Percentiles rank a stretch among this genome's conserved stretches.
Conservation (phyloP, 2,888 invertebrate genomes). For the Entomobrya multifasciata region DNA sequence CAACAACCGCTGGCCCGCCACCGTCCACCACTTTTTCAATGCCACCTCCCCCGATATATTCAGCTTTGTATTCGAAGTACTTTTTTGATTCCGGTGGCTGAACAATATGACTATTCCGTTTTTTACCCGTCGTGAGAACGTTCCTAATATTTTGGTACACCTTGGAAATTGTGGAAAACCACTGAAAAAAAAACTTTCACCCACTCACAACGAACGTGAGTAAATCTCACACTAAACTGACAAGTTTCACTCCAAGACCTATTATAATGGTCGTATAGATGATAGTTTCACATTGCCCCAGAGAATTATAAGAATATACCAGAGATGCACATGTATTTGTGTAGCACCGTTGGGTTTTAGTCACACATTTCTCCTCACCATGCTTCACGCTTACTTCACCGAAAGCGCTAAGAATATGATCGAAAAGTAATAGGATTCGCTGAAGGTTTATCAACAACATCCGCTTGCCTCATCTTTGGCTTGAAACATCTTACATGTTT, state of each 20-base stretch:
- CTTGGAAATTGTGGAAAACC: conserved; percentile 45
- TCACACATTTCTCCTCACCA: neutral
- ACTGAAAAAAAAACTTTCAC: too few relatives aligned
- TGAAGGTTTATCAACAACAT: conserved; percentile 16
- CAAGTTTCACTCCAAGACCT: too few relatives aligned
- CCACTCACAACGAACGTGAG: neutral
- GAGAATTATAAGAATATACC: neutral
- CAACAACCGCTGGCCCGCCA: conserved; percentile 81
- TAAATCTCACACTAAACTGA: too few relatives aligned
- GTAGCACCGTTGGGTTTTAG: neutral
- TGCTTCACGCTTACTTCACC: neutral
- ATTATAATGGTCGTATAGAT: neutral
- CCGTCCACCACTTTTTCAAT: conserved; percentile 78
- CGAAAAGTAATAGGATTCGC: neutral
- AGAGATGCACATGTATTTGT: neutral
- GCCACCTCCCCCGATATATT: conserved; percentile 79
- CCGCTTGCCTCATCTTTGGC: neutral
- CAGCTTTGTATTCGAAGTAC: conserved; percentile 80
- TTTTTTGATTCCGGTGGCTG: conserved; percentile 78
- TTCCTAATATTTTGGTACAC: conserved; percentile 69
- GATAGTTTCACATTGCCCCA: conserved; percentile 60
- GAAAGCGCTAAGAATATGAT: conserved; percentile 5
- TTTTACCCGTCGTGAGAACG: conserved; percentile 80
- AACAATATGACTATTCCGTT: conserved; percentile 78
- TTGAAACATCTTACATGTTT: neutral